Percentiles rank a stretch among this genome's conserved stretches.
Evolutionary conservation across 2,113 vertebrate species (phyloP).

Genomic region (Tiliqua scincoides): DNA sequence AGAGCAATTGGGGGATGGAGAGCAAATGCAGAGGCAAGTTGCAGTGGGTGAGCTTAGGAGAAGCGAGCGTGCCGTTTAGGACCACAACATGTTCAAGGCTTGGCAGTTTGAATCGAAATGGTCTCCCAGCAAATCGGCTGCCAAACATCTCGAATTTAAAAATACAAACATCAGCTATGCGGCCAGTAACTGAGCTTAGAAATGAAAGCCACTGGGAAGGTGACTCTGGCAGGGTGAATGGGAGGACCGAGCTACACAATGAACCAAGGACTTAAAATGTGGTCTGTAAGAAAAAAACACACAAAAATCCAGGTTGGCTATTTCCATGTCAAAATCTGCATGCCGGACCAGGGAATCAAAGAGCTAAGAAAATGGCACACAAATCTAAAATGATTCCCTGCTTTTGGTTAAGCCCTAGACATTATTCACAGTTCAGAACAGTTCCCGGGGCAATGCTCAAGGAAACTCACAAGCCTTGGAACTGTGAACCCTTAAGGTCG

Average conservation of each 20-base stretch:
- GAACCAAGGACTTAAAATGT: slow-evolving; percentile 8
- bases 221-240: slow-evolving; percentile 31
- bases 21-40: slow-evolving; percentile 44
- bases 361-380: too few relatives aligned
- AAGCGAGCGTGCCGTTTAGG: slow-evolving; percentile 49
- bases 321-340: background rate
- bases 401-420: background rate
- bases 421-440: background rate
- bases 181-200: slow-evolving; percentile 57
- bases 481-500: background rate
- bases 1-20: slow-evolving; percentile 18
- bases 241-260: slow-evolving; percentile 29
- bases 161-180: slow-evolving; percentile 59
- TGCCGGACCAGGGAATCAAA: background rate
- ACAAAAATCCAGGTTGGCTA: background rate
- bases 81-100: slow-evolving; percentile 49
- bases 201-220: slow-evolving; percentile 43
- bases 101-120: slow-evolving; percentile 61
- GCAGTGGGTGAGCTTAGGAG: slow-evolving; percentile 45
- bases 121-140: slow-evolving; percentile 59
- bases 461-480: background rate
- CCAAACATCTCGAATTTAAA: slow-evolving; percentile 59
- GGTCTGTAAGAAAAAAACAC: slow-evolving; percentile 32
- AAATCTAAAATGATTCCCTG: background rate
- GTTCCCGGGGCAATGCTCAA: too few relatives aligned